A percentile compares a stretch with the other conserved stretches of the same genome.
phyloP scores from a whole-genome alignment of 2,888 invertebrate species.

The Malthinus seriepunctatus region DNA sequence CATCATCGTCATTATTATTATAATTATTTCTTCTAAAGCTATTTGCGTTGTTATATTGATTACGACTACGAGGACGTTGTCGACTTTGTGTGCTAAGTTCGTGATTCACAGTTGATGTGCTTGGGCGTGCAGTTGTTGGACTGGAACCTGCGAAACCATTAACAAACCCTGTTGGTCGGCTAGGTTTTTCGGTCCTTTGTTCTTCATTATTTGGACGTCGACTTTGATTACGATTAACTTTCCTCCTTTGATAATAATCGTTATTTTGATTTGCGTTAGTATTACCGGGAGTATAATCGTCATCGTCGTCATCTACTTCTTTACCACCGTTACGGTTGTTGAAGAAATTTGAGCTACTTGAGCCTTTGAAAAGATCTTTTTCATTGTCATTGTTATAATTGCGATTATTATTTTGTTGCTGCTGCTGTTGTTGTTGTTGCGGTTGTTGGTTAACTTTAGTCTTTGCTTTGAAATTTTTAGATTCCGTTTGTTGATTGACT shows the following conservation, averaged over 20 bases:
- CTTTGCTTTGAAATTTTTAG: constrained; percentile 26
- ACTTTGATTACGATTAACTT: constrained; percentile 50
- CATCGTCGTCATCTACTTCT: constrained; percentile 60
- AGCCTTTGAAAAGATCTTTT: constrained; percentile 67
- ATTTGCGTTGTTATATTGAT: constrained; percentile 42
- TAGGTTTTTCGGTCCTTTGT: constrained; percentile 47
- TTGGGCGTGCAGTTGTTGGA: constrained; percentile 56
- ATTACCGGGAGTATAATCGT: constrained; percentile 51
- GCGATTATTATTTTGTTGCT: constrained; percentile 33
- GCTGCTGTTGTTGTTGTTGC: constrained; percentile 41
- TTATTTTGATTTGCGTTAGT: constrained; percentile 54
- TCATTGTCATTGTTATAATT: constrained; percentile 48
- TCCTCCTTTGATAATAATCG: constrained; percentile 52
- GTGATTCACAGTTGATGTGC: constrained; percentile 38
- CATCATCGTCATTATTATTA: constrained; percentile 25
- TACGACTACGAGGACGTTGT: constrained; percentile 33
- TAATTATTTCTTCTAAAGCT: constrained; percentile 40
- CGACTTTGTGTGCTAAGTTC: constrained; percentile 44
- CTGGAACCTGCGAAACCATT: constrained; percentile 57
- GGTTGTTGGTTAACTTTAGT: constrained; percentile 36
- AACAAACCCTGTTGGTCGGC: constrained; percentile 48
- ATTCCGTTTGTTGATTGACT: constrained; percentile 52
- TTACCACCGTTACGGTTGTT: constrained; percentile 66
- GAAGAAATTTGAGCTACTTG: constrained; percentile 78
- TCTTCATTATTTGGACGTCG: constrained; percentile 45